A percentile compares a stretch with the other conserved stretches of the same genome.
phyloP scores from a whole-genome alignment of 2,797 vertebrate genomes.

The Hafferia zeledoni region DNA sequence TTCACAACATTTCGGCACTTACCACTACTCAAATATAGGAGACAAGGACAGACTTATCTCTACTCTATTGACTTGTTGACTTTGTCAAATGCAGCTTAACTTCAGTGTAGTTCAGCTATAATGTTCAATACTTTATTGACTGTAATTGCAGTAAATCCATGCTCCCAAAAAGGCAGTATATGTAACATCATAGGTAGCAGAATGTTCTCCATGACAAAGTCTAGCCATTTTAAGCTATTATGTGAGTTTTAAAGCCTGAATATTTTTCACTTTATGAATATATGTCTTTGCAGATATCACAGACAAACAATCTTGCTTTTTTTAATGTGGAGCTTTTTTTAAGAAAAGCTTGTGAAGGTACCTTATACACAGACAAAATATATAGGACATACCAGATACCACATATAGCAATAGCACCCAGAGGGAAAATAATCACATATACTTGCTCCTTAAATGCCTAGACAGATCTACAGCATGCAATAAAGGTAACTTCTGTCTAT shows the following conservation, averaged over 20 bases:
- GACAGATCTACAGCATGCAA: constrained; percentile 6
- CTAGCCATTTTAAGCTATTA: constrained; percentile 5
- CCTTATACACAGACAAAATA: constrained; percentile 8
- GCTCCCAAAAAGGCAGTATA: constrained; percentile 25
- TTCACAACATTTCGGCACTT: constrained; percentile 69
- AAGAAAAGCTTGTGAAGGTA: background rate
- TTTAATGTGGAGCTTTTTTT: background rate
- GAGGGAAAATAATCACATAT: constrained; percentile 20
- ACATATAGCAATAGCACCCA: background rate
- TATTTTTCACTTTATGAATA: constrained; percentile 14
- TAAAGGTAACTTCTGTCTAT: constrained; percentile 18
- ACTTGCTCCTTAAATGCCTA: background rate
- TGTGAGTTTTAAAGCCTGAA: background rate
- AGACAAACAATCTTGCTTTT: background rate
- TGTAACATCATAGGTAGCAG: background rate
- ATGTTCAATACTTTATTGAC: constrained; percentile 24
- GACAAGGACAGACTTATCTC: constrained; percentile 50
- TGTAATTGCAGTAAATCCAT: constrained; percentile 21
- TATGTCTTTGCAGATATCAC: background rate
- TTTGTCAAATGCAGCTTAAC: constrained; percentile 34
- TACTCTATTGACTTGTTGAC: constrained; percentile 30
- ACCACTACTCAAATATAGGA: constrained; percentile 62
- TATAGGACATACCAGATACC: background rate
- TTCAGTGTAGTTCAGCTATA: background rate
- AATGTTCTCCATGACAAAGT: background rate